Conservation (phyloP, 2,888 invertebrate genomes). For the Parnassius mnemosyne region DNA sequence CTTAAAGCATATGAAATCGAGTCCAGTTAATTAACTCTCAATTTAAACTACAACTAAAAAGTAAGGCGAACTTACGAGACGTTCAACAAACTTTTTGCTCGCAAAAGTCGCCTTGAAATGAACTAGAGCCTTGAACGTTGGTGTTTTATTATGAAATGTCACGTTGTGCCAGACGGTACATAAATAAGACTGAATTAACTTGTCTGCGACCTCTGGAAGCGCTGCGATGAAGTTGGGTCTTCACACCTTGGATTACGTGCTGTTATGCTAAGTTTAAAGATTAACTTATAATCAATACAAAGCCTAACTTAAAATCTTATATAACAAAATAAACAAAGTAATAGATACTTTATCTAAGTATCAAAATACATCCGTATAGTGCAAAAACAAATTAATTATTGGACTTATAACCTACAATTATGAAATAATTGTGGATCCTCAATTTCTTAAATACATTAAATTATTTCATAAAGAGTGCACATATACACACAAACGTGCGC, state of each 20-base stretch:
- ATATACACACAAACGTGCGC: too few relatives aligned
- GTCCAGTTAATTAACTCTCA: conserved; percentile 26
- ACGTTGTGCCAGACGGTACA: conserved; percentile 72
- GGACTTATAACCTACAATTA: too few relatives aligned
- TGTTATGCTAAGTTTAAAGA: conserved; percentile 22
- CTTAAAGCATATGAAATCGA: conserved; percentile 12
- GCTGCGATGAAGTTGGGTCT: conserved; percentile 55
- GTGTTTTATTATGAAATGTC: conserved; percentile 75
- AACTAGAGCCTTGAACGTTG: conserved; percentile 51
- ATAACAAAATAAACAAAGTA: too few relatives aligned
- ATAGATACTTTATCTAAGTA: too few relatives aligned
- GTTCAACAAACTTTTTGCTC: conserved; percentile 62
- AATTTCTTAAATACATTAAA: too few relatives aligned
- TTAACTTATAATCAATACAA: background rate
- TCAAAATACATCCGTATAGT: too few relatives aligned
- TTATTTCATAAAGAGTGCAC: too few relatives aligned
- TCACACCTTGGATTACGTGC: conserved; percentile 52
- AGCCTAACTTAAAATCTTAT: too few relatives aligned
- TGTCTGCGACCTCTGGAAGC: conserved; percentile 69
- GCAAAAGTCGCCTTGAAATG: conserved; percentile 46
- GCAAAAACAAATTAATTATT: too few relatives aligned
- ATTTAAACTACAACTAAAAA: conserved; percentile 33
- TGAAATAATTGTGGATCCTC: too few relatives aligned
- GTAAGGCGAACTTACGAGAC: conserved; percentile 52
- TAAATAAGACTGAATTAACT: conserved; percentile 76